Conservation (phyloP, 1,140 invertebrate genomes). For the Bombus difficillimus region DNA sequence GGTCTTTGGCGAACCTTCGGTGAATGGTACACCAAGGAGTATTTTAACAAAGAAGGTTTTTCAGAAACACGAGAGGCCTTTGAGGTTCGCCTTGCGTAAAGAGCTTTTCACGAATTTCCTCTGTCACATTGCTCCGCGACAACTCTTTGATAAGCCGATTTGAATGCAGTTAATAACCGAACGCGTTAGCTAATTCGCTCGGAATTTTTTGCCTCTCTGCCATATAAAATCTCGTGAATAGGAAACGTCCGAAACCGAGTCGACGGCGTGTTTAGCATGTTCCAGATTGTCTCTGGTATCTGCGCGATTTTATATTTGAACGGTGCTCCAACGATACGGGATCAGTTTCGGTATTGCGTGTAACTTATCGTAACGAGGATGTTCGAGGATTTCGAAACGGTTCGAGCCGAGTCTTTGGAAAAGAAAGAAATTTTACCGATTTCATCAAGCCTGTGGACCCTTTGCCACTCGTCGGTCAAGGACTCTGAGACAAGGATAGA, state of each 20-base stretch:
- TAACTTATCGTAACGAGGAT: conserved; percentile 31
- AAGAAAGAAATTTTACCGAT: conserved; percentile 48
- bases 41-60: conserved; percentile 13
- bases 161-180: neutral
- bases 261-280: no score
- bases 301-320: no score
- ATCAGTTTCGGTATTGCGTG: neutral
- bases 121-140: neutral
- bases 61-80: neutral
- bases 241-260: no score
- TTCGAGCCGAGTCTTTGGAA: neutral
- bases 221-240: neutral
- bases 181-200: neutral
- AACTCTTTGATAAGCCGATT: neutral
- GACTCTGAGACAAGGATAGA: conserved; percentile 14
- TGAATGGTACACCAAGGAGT: neutral
- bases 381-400: conserved; percentile 15
- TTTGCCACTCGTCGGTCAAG: neutral
- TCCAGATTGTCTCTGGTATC: no score
- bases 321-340: no score
- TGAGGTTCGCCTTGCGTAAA: neutral
- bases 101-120: conserved; percentile 4
- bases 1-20: neutral
- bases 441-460: conserved; percentile 14
- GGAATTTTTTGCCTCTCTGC: neutral